phyloP scores from a whole-genome alignment of 2,113 vertebrate species.

The Carettochelys insculpta region DNA sequence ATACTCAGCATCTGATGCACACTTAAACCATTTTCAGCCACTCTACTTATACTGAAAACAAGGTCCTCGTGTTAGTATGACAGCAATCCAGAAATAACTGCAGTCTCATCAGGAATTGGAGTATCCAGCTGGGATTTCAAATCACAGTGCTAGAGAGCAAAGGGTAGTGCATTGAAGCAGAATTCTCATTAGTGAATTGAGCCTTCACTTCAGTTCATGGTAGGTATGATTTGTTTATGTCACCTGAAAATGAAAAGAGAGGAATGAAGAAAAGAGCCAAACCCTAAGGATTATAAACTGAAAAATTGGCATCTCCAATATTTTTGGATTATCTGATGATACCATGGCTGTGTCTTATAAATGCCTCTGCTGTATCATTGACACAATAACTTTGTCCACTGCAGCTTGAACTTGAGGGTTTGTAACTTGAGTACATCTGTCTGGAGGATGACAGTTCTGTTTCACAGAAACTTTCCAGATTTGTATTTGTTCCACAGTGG shows the following conservation, averaged over 20 bases:
- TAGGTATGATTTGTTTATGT: neutral
- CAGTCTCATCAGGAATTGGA: constrained; percentile 43
- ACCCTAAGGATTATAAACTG: accelerated
- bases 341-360: neutral
- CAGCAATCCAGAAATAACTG: constrained; percentile 48
- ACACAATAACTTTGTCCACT: neutral
- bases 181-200: constrained; percentile 35
- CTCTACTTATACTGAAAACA: neutral
- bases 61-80: constrained; percentile 6
- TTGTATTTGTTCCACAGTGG: neutral
- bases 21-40: neutral
- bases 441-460: neutral
- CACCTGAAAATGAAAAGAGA: neutral
- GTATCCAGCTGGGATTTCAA: constrained; percentile 57
- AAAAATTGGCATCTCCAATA: neutral
- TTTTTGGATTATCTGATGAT: neutral
- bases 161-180: constrained; percentile 4
- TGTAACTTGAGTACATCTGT: neutral
- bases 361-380: neutral
- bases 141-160: neutral
- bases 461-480: neutral
- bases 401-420: neutral
- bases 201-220: accelerated
- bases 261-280: neutral
- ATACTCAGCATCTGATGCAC: neutral